phyloP scores from a whole-genome alignment of 1,140 invertebrate genomes.

The Drosophila teissieri region DNA sequence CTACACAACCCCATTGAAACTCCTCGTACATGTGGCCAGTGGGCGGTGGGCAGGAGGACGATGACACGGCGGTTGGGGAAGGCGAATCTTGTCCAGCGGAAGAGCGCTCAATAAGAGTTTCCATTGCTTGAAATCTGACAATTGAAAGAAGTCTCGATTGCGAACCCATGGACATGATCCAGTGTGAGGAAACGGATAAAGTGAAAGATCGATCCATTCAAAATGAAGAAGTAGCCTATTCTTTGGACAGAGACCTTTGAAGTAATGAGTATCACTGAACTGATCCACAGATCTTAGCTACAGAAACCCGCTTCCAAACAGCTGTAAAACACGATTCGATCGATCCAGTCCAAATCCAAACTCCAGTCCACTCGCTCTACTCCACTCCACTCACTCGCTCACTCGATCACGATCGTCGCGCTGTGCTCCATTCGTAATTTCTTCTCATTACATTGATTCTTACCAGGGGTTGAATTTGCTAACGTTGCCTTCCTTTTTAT shows the following conservation, averaged over 20 bases:
- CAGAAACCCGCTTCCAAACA: conserved; percentile 10
- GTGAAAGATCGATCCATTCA: background rate
- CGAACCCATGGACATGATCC: conserved; percentile 3
- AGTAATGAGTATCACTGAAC: no score
- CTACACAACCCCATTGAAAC: conserved; percentile 47
- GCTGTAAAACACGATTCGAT: conserved; percentile 31
- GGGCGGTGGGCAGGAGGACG: conserved; percentile 42
- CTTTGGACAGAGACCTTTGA: background rate
- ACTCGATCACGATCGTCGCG: conserved; percentile 75
- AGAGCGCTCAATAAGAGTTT: background rate
- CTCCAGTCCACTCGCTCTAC: conserved; percentile 47
- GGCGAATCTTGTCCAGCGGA: conserved; percentile 9
- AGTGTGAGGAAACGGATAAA: background rate
- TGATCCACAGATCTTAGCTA: background rate
- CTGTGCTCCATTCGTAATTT: conserved; percentile 84
- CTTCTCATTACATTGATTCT: conserved; percentile 68
- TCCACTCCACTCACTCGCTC: conserved; percentile 61
- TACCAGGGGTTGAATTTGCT: conserved; percentile 28
- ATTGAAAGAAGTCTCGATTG: background rate
- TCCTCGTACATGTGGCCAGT: conserved; percentile 47
- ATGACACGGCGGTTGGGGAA: conserved; percentile 29
- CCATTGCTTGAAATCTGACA: background rate
- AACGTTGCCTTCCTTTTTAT: conserved; percentile 77
- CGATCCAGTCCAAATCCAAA: conserved; percentile 42
- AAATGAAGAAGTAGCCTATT: background rate